Base-by-base conservation (phyloP, 2,888 invertebrate genomes). In the Diplolepis rosae region DNA sequence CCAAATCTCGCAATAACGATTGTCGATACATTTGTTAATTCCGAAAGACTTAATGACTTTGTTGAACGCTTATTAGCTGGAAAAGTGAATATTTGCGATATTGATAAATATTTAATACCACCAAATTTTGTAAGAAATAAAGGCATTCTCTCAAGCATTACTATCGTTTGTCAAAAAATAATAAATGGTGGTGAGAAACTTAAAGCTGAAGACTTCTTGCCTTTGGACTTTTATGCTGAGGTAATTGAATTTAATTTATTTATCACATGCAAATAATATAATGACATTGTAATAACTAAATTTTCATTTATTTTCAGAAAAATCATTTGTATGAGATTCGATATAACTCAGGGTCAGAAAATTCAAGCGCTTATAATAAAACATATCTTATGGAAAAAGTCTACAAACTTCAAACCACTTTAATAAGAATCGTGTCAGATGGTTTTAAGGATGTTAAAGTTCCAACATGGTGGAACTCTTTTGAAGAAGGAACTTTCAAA, bases 381-480 rank as follows among this genome's bases (percentile, higher is more conserved):
- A 80, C 75, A 4, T 80, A 79, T 30, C 56, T 85, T 7, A 24
- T 80, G 66, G 78, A 81, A 6, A 81, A 76, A 28, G 28, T 84
- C 13, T 74, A 81, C 13, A 76, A 68, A 9, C 68, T 83, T 7
- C 79, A 81, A 27, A 71, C 73, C 32, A 79, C 78, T 52, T 27
- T 85, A 13, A 68, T 82, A 52, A 80, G 78, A 27, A 54, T 76
- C 0, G 22, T 73, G 24, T 75, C 74, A 2, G 81, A 85, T 3
- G 84, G 81, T 3, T 72, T 75, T 11, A 79, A 75, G 65, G 70
- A 79, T 4, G 74, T 78, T 4, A 82, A 83, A 73, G 50, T 83
- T 2, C 87, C 87, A 0, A 71, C 73, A 0, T 87, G 86, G 87
- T 86, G 84, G 86, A 82, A 77, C 4, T 84, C 84, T 2, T 87